Conservation (phyloP, 2,113 vertebrate species). For the Caranx ignobilis region DNA sequence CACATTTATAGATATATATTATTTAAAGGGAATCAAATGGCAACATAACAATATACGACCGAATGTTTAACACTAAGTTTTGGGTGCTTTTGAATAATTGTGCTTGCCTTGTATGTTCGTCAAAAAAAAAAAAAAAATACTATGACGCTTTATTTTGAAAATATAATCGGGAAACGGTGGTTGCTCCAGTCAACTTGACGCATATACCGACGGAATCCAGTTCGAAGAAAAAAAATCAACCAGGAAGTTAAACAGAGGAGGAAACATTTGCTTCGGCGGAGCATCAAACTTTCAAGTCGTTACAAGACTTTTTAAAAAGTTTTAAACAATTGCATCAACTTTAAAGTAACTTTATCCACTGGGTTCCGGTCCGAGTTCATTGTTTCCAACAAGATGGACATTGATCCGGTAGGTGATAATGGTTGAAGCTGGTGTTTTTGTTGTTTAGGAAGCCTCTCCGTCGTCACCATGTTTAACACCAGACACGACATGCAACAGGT, state of each 20-base stretch:
- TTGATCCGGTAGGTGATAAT: constrained; percentile 73
- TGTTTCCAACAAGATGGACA: constrained; percentile 65
- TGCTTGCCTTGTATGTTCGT: neutral
- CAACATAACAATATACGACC: neutral
- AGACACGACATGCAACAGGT: constrained; percentile 40
- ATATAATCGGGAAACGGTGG: fast-evolving
- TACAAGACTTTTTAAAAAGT: neutral
- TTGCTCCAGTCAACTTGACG: neutral
- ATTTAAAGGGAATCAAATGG: neutral
- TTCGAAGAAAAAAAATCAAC: constrained; percentile 58
- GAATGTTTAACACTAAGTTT: too few species aligned
- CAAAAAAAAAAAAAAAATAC: neutral
- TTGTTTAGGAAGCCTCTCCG: neutral
- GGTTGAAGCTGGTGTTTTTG: neutral
- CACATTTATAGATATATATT: too few species aligned
- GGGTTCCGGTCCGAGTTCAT: neutral
- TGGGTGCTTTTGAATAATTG: neutral
- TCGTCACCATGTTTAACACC: constrained; percentile 4
- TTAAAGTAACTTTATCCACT: neutral
- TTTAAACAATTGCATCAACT: neutral
- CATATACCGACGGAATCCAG: constrained; percentile 55
- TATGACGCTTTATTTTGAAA: constrained; percentile 4
- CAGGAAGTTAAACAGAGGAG: constrained; percentile 77
- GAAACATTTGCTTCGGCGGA: constrained; percentile 21
- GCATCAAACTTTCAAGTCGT: neutral